Evolutionary conservation across 2,113 vertebrate genomes (phyloP).

Genomic region (Alces alces): DNA sequence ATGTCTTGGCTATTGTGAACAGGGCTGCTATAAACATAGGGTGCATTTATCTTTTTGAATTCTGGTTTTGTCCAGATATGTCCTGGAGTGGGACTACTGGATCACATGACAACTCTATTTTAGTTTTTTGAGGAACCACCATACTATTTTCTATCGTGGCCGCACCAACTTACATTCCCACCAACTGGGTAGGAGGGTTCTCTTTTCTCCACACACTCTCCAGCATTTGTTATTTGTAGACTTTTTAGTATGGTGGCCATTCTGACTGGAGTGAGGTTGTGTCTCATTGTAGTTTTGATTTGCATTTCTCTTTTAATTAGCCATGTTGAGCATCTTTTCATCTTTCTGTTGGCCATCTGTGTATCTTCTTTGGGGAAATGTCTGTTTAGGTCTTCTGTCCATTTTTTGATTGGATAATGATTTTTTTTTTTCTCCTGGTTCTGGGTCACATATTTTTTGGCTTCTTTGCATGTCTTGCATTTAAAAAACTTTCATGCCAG

Average conservation of each 20-base stretch:
- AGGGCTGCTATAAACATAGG: not conserved
- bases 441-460: not conserved
- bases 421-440: not conserved
- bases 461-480: not conserved
- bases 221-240: not conserved
- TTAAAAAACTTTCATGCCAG: not conserved
- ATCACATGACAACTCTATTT: not conserved
- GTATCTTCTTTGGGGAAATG: not conserved
- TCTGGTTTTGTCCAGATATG: not conserved
- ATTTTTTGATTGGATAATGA: not conserved
- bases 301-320: not conserved
- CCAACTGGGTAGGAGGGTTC: not conserved
- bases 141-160: not conserved
- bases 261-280: not conserved
- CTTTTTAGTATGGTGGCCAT: not conserved
- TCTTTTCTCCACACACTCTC: not conserved
- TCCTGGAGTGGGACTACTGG: not conserved
- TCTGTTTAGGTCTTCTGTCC: not conserved
- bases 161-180: not conserved
- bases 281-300: not conserved
- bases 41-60: not conserved
- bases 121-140: not conserved
- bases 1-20: not conserved
- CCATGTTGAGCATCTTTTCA: not conserved
- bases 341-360: not conserved